Conservation (phyloP, 2,888 invertebrate genomes). For the Synanthedon vespiformis region DNA sequence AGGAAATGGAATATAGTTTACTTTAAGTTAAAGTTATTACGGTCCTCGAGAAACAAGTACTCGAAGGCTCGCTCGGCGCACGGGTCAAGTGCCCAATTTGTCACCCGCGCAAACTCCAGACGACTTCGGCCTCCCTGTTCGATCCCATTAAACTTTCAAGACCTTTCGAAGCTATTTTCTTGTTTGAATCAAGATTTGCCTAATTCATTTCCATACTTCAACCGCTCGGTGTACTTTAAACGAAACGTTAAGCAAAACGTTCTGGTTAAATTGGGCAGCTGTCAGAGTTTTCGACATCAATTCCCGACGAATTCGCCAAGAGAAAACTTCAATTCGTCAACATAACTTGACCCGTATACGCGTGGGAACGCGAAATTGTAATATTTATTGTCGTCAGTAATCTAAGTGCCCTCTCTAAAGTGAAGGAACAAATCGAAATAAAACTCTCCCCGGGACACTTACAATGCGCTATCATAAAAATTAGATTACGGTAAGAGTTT, state of each 20-base stretch:
- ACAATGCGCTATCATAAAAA: conserved; percentile 68
- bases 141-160: conserved; percentile 71
- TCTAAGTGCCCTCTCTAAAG: conserved; percentile 20
- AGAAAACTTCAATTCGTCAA: neutral
- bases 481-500: conserved; percentile 65
- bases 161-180: conserved; percentile 67
- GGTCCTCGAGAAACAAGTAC: conserved; percentile 65
- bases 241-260: neutral
- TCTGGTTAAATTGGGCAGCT: neutral
- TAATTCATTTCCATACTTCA: conserved; percentile 46
- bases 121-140: conserved; percentile 58
- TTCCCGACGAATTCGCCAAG: no score
- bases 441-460: conserved; percentile 50
- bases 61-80: conserved; percentile 51
- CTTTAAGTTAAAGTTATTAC: conserved; percentile 70
- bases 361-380: neutral
- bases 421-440: conserved; percentile 40
- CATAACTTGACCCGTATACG: neutral
- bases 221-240: neutral
- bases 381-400: neutral
- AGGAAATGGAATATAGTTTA: conserved; percentile 69
- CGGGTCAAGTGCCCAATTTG: conserved; percentile 71
- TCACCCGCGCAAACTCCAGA: conserved; percentile 67
- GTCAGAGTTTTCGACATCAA: neutral
- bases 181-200: conserved; percentile 63